Evolutionary conservation across 2,797 vertebrate species (phyloP).

Genomic region (Apogon hyalosoma): DNA sequence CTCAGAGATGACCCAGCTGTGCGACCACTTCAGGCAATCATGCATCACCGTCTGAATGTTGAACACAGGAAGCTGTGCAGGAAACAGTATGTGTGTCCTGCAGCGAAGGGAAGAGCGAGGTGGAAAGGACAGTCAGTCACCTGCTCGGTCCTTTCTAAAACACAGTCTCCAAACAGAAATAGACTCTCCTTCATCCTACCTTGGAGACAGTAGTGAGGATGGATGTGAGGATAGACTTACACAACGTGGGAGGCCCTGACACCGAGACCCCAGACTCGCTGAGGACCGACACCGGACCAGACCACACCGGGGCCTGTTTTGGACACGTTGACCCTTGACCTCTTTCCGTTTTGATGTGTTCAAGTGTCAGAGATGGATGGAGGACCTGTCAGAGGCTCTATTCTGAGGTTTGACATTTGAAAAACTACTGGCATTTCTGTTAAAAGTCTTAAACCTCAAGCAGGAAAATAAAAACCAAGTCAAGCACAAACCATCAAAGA

Average conservation of each 20-base stretch:
- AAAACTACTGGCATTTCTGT: slow-evolving; percentile 11
- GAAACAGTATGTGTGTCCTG: slow-evolving; percentile 3
- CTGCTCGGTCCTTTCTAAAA: slow-evolving; percentile 40
- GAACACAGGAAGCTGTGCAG: neutral
- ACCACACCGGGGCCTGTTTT: slow-evolving; percentile 30
- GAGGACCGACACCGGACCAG: slow-evolving; percentile 33
- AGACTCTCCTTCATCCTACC: slow-evolving; percentile 53
- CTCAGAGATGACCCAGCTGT: slow-evolving; percentile 29
- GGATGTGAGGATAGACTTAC: slow-evolving; percentile 30
- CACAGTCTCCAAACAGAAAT: slow-evolving; percentile 44
- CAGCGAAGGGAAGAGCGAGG: slow-evolving; percentile 16
- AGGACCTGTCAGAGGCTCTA: slow-evolving; percentile 51
- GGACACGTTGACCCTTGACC: slow-evolving; percentile 51
- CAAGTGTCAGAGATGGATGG: slow-evolving; percentile 48
- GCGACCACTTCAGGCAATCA: slow-evolving; percentile 5
- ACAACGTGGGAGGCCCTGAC: slow-evolving; percentile 26
- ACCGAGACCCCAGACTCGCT: slow-evolving; percentile 25
- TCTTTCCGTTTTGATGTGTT: slow-evolving; percentile 41
- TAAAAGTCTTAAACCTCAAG: slow-evolving; percentile 1
- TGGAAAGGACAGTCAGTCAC: slow-evolving; percentile 32
- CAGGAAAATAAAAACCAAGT: neutral
- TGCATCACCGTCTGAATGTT: slow-evolving; percentile 30
- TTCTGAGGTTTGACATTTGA: slow-evolving; percentile 53
- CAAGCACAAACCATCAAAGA: neutral
- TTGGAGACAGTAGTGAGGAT: slow-evolving; percentile 31